phyloP scores from a whole-genome alignment of 2,888 invertebrate genomes.

The Chalcosyrphus nemorum region DNA sequence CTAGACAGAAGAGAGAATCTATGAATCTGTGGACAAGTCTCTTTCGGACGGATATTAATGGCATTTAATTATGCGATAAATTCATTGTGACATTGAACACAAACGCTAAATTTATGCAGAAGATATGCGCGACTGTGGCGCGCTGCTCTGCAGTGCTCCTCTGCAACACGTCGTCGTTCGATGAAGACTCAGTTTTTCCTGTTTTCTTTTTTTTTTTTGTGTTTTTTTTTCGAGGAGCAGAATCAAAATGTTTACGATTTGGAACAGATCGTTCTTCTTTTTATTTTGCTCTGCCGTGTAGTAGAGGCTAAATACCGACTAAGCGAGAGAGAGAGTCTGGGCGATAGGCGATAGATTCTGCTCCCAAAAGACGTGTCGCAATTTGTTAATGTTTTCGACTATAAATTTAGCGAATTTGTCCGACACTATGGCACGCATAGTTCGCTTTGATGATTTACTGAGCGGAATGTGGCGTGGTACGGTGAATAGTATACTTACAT shows the following conservation, averaged over 20 bases:
- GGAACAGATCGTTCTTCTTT: constrained; percentile 32
- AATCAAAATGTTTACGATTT: constrained; percentile 57
- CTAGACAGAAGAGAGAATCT: constrained; percentile 27
- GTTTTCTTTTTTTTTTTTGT: background rate
- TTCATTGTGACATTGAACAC: constrained; percentile 73
- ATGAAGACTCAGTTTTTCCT: constrained; percentile 36
- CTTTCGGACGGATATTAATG: constrained; percentile 71
- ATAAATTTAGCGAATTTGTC: constrained; percentile 73
- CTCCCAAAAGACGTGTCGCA: constrained; percentile 73
- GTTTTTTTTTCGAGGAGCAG: background rate
- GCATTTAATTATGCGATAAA: constrained; percentile 73
- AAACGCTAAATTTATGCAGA: constrained; percentile 70
- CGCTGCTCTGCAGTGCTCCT: constrained; percentile 4
- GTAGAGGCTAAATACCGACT: constrained; percentile 27
- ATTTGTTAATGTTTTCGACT: constrained; percentile 74
- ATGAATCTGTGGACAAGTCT: constrained; percentile 66
- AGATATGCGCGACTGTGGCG: constrained; percentile 54
- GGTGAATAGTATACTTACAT: constrained; percentile 1
- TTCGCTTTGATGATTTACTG: constrained; percentile 73
- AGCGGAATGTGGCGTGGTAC: constrained; percentile 60
- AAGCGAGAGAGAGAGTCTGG: constrained; percentile 42
- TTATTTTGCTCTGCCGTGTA: background rate
- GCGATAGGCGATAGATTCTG: constrained; percentile 68
- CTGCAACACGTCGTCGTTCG: background rate
- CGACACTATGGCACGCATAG: constrained; percentile 71